Percentiles rank a stretch among this genome's conserved stretches.
Evolutionary conservation across 2,113 vertebrate species (phyloP).

Genomic region (human): GRCh38 chr2:59295001-59295500

Average conservation of each 20-base stretch:
- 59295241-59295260: conserved; percentile 88
- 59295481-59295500: conserved; percentile 72
- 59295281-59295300: conserved; percentile 90
- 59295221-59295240: conserved; percentile 91
- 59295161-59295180: conserved; percentile 92
- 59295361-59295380: conserved; percentile 83
- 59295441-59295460: conserved; percentile 56
- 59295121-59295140: conserved; percentile 90
- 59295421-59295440: conserved; percentile 75
- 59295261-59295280: conserved; percentile 88
- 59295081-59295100: conserved; percentile 95
- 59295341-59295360: conserved; percentile 82
- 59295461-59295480: conserved; percentile 57
- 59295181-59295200: conserved; percentile 92
- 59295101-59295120: conserved; percentile 98
- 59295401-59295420: conserved; percentile 80
- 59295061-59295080: conserved; percentile 87
- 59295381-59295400: conserved; percentile 83
- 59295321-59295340: conserved; percentile 88
- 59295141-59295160: conserved; percentile 95
- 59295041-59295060: conserved; percentile 92
- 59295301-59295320: conserved; percentile 87
- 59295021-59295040: conserved; percentile 89
- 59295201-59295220: conserved; percentile 91
- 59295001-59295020: conserved; percentile 87